These are phyloP conservation scores for Ophion ellenae DNA, from an alignment of 2,888 invertebrate species.

Conservation along the genomic window DNA sequence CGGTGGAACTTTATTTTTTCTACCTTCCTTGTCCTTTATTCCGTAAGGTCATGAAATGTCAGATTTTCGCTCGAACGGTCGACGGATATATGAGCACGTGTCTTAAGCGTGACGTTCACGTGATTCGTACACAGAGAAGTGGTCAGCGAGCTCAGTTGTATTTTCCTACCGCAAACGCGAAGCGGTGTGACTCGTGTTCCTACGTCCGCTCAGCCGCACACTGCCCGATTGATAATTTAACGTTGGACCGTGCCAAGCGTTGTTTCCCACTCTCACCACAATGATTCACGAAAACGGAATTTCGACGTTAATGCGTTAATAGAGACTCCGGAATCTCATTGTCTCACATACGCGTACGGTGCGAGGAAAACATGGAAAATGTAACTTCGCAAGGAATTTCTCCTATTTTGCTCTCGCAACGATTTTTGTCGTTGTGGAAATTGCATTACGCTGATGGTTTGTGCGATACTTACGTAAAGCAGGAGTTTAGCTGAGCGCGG, in stretches of 20 bases:
- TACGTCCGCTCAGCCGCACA: constrained; percentile 2
- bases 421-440: not conserved
- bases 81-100: constrained; percentile 39
- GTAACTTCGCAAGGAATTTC: not conserved
- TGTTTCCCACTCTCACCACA: constrained; percentile 18
- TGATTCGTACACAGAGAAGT: constrained; percentile 25
- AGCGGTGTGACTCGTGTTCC: constrained; percentile 32
- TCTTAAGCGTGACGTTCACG: constrained; percentile 52
- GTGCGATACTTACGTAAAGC: constrained; percentile 86
- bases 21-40: constrained; percentile 13
- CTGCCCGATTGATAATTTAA: constrained; percentile 58
- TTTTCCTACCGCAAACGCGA: constrained; percentile 10
- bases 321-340: too few relatives aligned
- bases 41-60: constrained; percentile 32
- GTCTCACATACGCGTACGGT: too few relatives aligned
- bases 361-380: too few relatives aligned
- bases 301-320: not conserved
- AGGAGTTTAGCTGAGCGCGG: constrained; percentile 89
- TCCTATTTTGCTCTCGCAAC: not conserved
- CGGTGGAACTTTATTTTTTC: not conserved
- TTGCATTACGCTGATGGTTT: not conserved
- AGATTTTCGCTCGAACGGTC: constrained; percentile 46
- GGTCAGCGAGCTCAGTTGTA: not conserved
- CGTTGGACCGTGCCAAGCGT: constrained; percentile 43
- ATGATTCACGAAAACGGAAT: constrained; percentile 16